These are phyloP conservation scores for Psophia crepitans DNA, from an alignment of 2,113 vertebrate species.

Conservation along the genomic window DNA sequence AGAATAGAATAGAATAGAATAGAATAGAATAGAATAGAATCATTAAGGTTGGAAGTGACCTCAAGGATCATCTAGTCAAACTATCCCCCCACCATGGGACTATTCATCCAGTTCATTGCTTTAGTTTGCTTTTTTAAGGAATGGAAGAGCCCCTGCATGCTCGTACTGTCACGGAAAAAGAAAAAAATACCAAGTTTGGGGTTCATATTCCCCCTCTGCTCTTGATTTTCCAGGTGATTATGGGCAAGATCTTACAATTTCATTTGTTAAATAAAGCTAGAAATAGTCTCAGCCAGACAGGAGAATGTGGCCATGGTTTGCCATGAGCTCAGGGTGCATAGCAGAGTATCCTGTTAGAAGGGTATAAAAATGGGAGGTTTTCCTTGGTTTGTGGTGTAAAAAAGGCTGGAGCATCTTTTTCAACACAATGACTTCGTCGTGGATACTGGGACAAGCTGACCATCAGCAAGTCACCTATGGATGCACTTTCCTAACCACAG, in stretches of 20 bases:
- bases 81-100: too few relatives aligned
- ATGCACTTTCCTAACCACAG: background rate
- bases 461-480: rapidly evolving
- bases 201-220: background rate
- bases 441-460: background rate
- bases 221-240: background rate
- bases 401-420: background rate
- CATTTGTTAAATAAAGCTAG: background rate
- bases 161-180: background rate
- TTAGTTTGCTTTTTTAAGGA: background rate
- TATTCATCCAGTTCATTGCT: background rate
- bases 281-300: background rate
- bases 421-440: background rate
- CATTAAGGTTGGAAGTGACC: too few relatives aligned
- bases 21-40: too few relatives aligned
- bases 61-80: too few relatives aligned
- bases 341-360: background rate
- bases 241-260: background rate
- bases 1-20: too few relatives aligned
- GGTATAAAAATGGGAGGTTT: background rate
- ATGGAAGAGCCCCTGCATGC: background rate
- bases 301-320: background rate
- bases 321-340: background rate
- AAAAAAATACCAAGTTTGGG: background rate
- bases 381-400: background rate